Evolutionary conservation across 2,797 vertebrate species (phyloP).

Genomic region (Gymnopithys bicolor): DNA sequence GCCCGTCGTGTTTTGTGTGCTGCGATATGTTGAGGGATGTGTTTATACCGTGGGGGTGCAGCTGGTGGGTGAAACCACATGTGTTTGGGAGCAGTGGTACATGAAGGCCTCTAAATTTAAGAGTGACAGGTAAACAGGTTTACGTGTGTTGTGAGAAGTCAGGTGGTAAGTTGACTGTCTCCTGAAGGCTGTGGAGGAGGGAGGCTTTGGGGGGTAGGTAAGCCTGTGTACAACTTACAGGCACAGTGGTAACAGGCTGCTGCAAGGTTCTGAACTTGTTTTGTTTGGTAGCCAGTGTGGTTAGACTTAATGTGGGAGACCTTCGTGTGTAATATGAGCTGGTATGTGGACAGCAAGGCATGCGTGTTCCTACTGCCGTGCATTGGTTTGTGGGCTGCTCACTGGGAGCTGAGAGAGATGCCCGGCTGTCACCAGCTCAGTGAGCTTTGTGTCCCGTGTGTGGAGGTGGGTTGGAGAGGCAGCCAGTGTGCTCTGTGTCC

Average conservation of each 20-base stretch:
- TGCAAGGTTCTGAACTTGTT: slow-evolving; percentile 47
- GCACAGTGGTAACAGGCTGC: slow-evolving; percentile 22
- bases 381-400: neutral
- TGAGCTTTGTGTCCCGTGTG: neutral
- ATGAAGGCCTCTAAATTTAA: neutral
- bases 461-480: neutral
- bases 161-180: neutral
- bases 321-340: slow-evolving; percentile 17
- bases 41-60: neutral
- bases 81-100: neutral
- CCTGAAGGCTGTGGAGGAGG: neutral
- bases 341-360: slow-evolving; percentile 23
- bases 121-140: neutral
- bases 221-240: neutral
- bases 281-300: slow-evolving; percentile 7
- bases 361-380: neutral
- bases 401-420: neutral
- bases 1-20: neutral
- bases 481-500: accelerated
- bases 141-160: neutral
- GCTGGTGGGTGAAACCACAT: neutral
- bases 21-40: neutral
- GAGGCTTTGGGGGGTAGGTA: neutral
- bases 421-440: neutral
- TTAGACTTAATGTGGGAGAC: neutral